A percentile compares a stretch with the other conserved stretches of the same genome.
phyloP scores from a whole-genome alignment of 2,888 invertebrate species.

The Sepiola atlantica region DNA sequence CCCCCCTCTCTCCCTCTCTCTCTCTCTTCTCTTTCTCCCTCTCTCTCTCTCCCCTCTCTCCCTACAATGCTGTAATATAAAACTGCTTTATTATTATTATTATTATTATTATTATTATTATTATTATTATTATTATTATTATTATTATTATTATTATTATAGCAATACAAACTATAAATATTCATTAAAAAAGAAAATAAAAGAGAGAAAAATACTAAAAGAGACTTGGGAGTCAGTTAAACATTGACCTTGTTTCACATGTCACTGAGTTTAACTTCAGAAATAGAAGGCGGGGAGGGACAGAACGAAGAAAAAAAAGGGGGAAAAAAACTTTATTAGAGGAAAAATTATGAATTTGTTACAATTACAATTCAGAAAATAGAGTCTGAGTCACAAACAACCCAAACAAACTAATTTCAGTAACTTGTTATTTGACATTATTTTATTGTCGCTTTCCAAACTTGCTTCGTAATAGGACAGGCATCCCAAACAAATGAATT shows the following conservation, averaged over 20 bases:
- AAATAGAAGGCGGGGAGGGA: background rate
- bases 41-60: too few relatives aligned
- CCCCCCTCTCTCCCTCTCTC: too few relatives aligned
- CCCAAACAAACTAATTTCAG: background rate
- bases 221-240: background rate
- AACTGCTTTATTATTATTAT: too few relatives aligned
- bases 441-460: background rate
- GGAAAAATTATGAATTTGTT: background rate
- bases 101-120: too few relatives aligned
- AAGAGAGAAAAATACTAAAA: background rate
- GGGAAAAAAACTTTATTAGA: background rate
- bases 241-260: background rate
- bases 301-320: too few relatives aligned
- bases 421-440: background rate
- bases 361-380: background rate
- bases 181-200: background rate
- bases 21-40: too few relatives aligned
- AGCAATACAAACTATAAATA: background rate
- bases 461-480: background rate
- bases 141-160: background rate
- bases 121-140: too few relatives aligned
- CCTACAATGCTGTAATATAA: too few relatives aligned
- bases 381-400: background rate
- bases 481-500: too few relatives aligned
- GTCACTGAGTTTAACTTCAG: background rate